Evolutionary conservation across 53 echinoderm and acorn worm species (phyloP).

Genomic region (Hippasteria phrygiana): DNA sequence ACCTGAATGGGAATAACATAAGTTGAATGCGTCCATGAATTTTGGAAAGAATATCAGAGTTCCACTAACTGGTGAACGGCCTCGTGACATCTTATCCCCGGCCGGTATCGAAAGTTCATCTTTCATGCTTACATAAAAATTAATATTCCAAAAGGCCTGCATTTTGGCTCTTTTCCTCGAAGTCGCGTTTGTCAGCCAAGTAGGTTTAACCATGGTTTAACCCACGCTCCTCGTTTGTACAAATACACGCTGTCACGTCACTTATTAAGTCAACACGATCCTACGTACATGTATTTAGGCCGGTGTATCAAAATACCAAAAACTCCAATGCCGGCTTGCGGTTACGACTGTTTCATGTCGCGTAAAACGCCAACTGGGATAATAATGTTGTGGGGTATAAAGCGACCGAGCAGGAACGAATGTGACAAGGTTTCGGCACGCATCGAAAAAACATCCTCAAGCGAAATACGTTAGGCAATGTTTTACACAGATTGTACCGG

Average conservation of each 20-base stretch:
- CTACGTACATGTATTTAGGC: not conserved
- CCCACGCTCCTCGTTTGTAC: not conserved
- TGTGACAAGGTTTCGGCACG: too few relatives aligned
- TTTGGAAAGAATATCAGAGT: not conserved
- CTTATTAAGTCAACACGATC: not conserved
- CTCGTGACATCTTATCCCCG: too few relatives aligned
- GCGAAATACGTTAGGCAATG: too few relatives aligned
- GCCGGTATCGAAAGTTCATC: slow-evolving; percentile 1
- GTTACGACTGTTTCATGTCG: not conserved
- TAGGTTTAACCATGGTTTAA: not conserved
- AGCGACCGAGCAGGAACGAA: too few relatives aligned
- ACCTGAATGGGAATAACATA: too few relatives aligned
- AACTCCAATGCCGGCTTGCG: not conserved
- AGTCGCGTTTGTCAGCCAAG: not conserved
- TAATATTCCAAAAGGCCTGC: not conserved
- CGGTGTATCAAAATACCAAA: not conserved
- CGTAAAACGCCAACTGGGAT: not conserved
- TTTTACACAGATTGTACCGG: too few relatives aligned
- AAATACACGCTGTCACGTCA: not conserved
- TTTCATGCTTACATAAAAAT: not conserved
- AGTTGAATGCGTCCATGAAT: not conserved
- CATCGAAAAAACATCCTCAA: too few relatives aligned
- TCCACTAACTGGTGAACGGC: not conserved
- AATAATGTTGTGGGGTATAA: too few relatives aligned
- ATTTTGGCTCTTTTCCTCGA: not conserved